Conservation (phyloP, 2,113 vertebrate species). For the Apaloderma vittatum region DNA sequence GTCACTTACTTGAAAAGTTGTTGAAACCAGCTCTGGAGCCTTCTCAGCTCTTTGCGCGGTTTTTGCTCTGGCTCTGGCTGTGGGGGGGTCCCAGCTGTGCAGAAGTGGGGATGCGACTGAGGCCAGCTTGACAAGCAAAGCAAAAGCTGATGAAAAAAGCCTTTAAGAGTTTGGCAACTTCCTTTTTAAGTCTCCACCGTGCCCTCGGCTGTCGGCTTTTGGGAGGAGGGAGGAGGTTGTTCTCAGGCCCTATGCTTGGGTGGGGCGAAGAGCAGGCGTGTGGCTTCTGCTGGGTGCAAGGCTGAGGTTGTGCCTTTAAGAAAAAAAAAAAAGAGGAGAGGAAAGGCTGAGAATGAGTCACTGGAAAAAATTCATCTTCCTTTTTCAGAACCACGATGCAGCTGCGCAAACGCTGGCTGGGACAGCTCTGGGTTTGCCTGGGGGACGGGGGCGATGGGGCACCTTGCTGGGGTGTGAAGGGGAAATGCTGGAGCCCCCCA, state of each 20-base stretch:
- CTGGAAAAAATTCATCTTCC: conserved; percentile 33
- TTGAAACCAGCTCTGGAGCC: neutral
- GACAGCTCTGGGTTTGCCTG: neutral
- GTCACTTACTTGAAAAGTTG: conserved; percentile 53
- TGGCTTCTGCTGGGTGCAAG: neutral
- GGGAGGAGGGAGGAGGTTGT: conserved; percentile 34
- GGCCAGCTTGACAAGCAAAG: neutral
- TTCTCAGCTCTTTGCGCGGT: neutral
- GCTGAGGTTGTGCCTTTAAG: conserved; percentile 44
- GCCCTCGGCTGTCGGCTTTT: neutral
- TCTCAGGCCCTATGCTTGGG: neutral
- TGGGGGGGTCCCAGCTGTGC: neutral
- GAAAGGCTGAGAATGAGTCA: conserved; percentile 14
- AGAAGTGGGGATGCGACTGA: neutral
- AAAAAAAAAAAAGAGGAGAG: neutral
- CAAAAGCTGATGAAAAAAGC: neutral
- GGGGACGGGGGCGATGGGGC: accelerated
- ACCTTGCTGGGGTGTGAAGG: neutral
- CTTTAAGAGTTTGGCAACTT: neutral
- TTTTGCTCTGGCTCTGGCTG: neutral
- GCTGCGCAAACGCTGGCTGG: neutral
- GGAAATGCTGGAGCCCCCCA: neutral
- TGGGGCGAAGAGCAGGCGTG: conserved; percentile 7
- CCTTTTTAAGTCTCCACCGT: neutral
- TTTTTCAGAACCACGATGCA: neutral